Conservation (phyloP, 2,797 vertebrate genomes). For the Neopelma chrysocephalum region DNA sequence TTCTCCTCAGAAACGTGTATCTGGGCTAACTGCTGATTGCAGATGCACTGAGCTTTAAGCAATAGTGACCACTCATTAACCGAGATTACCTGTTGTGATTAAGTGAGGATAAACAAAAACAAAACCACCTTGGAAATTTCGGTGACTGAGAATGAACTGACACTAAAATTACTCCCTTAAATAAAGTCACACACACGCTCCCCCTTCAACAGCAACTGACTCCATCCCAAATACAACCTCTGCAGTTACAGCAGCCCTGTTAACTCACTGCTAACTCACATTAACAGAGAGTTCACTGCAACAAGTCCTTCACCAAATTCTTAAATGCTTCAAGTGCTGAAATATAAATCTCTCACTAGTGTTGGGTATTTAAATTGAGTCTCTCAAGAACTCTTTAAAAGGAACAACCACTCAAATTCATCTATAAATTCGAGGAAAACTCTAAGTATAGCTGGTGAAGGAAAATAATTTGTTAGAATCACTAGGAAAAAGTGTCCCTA, state of each 20-base stretch:
- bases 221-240: background rate
- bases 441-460: background rate
- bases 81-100: slow-evolving; percentile 76
- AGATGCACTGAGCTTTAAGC: slow-evolving; percentile 70
- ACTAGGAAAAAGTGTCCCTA: background rate
- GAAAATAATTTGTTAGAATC: slow-evolving; percentile 14
- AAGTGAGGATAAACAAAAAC: slow-evolving; percentile 62
- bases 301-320: slow-evolving; percentile 45
- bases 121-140: slow-evolving; percentile 66
- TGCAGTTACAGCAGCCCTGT: background rate
- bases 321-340: background rate
- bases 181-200: background rate
- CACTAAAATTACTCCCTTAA: slow-evolving; percentile 46
- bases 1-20: slow-evolving; percentile 59
- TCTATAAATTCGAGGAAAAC: background rate
- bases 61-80: slow-evolving; percentile 76
- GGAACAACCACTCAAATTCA: background rate
- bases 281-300: slow-evolving; percentile 37
- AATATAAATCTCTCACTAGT: slow-evolving; percentile 22
- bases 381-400: background rate
- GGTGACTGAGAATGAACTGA: slow-evolving; percentile 38
- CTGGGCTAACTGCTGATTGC: slow-evolving; percentile 62
- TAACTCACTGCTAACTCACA: too few species aligned
- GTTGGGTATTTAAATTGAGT: background rate
- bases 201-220: background rate